Conservation (phyloP, 64 coral and sea anemone species). For the Porites lutea region DNA sequence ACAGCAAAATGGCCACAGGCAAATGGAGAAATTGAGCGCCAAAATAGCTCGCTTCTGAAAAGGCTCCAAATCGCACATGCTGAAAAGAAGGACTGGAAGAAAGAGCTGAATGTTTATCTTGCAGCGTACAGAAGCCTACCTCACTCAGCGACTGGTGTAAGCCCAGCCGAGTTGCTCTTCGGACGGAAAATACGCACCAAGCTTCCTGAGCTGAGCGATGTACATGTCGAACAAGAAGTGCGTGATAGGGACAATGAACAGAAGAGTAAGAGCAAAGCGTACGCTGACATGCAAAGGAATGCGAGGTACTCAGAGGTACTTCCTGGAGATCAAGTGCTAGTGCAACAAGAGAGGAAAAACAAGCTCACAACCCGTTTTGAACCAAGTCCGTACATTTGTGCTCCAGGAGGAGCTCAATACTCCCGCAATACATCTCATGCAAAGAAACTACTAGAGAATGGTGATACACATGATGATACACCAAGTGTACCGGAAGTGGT, state of each 20-base stretch:
- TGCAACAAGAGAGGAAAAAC: slow-evolving; percentile 18
- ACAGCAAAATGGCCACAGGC: slow-evolving; percentile 20
- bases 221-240: slow-evolving; percentile 28
- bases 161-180: slow-evolving; percentile 36
- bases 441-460: slow-evolving; percentile 3
- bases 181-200: slow-evolving; percentile 40
- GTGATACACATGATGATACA: neutral
- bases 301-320: slow-evolving; percentile 11
- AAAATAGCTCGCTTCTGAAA: slow-evolving; percentile 45
- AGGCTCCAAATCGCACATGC: slow-evolving; percentile 23
- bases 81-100: slow-evolving; percentile 35
- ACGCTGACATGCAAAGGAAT: neutral
- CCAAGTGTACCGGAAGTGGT: neutral
- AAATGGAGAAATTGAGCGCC: slow-evolving; percentile 9
- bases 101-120: slow-evolving; percentile 20
- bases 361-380: slow-evolving; percentile 35
- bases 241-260: slow-evolving; percentile 34
- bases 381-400: neutral
- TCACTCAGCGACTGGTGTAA: slow-evolving; percentile 16
- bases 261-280: slow-evolving; percentile 14
- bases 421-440: slow-evolving; percentile 16
- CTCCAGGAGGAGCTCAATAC: slow-evolving; percentile 11
- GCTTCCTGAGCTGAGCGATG: slow-evolving; percentile 29
- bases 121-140: neutral
- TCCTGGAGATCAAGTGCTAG: slow-evolving; percentile 19